These are phyloP conservation scores for Lasioglossum lativentre DNA, from an alignment of 2,888 invertebrate genomes.

Conservation along the genomic window DNA sequence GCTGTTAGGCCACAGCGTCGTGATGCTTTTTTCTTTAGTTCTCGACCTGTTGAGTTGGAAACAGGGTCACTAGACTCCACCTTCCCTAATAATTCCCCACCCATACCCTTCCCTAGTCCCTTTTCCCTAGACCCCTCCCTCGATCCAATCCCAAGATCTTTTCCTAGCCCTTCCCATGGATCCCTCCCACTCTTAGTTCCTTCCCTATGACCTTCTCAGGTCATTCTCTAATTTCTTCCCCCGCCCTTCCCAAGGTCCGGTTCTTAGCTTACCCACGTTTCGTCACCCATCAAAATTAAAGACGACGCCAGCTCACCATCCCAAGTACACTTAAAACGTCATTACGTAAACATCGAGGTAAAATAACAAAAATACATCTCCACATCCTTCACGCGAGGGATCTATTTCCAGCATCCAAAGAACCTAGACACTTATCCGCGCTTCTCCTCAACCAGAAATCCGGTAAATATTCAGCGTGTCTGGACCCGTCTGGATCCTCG, in stretches of 20 bases:
- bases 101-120: too few relatives aligned
- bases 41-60: background rate
- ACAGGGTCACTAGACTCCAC: background rate
- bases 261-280: too few relatives aligned
- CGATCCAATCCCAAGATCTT: too few relatives aligned
- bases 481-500: background rate
- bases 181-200: too few relatives aligned
- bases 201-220: too few relatives aligned
- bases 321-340: background rate
- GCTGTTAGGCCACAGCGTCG: background rate
- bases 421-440: background rate
- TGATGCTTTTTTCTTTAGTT: background rate
- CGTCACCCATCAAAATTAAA: too few relatives aligned
- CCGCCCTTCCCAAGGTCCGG: too few relatives aligned
- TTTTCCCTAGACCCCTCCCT: too few relatives aligned
- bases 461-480: background rate
- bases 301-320: too few relatives aligned
- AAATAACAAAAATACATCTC: background rate
- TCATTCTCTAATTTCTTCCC: too few relatives aligned
- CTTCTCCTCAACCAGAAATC: background rate
- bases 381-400: background rate
- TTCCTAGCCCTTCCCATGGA: too few relatives aligned
- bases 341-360: background rate
- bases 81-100: too few relatives aligned
- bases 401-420: background rate